These are phyloP conservation scores for Sparidentex hasta DNA, from an alignment of 2,797 vertebrate genomes.

Conservation along the genomic window DNA sequence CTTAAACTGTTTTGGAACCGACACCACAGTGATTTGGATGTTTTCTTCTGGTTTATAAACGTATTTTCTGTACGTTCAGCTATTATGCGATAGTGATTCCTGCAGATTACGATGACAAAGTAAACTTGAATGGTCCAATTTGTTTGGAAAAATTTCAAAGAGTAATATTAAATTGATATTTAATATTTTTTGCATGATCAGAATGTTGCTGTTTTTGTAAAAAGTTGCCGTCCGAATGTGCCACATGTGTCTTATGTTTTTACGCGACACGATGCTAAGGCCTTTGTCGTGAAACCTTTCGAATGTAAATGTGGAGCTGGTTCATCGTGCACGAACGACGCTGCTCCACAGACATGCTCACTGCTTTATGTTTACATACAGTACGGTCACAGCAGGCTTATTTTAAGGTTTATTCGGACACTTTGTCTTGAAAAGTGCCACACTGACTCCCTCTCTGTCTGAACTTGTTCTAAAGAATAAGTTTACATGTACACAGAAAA, in stretches of 20 bases:
- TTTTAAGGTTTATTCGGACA: neutral
- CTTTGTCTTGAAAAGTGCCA: slow-evolving; percentile 1
- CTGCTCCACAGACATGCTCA: neutral
- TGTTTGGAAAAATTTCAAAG: neutral
- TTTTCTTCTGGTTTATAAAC: neutral
- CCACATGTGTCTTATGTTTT: slow-evolving; percentile 33
- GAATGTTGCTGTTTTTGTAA: neutral
- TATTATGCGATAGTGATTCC: neutral
- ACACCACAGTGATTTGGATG: neutral
- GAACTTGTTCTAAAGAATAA: slow-evolving; percentile 3
- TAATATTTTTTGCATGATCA: slow-evolving; percentile 1
- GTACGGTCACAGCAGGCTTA: neutral
- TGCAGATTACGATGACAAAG: neutral
- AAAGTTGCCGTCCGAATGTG: slow-evolving; percentile 15
- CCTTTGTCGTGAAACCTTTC: neutral
- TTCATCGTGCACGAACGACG: slow-evolving; percentile 1
- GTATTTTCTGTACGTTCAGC: neutral
- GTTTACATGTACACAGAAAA: neutral
- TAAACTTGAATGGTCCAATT: slow-evolving; percentile 2
- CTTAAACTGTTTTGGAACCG: neutral
- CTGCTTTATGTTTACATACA: neutral
- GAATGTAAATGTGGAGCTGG: slow-evolving; percentile 14
- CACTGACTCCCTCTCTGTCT: neutral
- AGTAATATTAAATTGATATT: neutral
- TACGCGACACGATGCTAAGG: neutral